phyloP scores from a whole-genome alignment of 1,140 invertebrate species.

The Macrobrachium rosenbergii region DNA sequence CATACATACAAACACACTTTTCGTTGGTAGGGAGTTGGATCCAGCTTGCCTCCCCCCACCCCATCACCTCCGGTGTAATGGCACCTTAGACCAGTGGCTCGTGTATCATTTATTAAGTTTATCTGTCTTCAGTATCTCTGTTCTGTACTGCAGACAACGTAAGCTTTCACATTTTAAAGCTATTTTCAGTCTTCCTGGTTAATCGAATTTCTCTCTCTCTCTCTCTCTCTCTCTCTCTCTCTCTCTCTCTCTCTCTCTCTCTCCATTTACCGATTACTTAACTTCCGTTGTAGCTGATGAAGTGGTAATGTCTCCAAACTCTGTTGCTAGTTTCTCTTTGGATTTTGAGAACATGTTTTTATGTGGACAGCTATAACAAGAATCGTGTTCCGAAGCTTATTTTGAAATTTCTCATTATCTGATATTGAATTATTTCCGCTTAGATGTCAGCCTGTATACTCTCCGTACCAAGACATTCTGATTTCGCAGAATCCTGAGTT shows the following conservation, averaged over 20 bases:
- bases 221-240: constrained; percentile 18
- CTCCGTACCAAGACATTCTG: no score
- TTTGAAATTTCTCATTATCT: no score
- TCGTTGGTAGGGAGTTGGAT: no score
- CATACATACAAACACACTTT: neutral
- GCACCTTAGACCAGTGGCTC: no score
- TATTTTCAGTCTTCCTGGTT: neutral
- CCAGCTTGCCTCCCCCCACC: neutral
- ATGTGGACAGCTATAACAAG: no score
- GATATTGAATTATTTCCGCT: no score
- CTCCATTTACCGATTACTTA: neutral
- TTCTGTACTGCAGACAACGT: no score
- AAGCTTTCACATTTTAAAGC: neutral
- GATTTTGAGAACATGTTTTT: no score
- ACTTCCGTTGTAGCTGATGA: neutral
- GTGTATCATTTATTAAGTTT: neutral
- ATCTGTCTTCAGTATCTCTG: neutral
- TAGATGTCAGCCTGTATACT: no score
- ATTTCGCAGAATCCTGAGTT: no score
- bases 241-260: constrained; percentile 15
- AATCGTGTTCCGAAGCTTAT: no score
- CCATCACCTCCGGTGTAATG: no score
- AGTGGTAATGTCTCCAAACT: neutral
- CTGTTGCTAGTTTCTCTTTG: neutral
- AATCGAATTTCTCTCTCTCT: neutral